These are phyloP conservation scores for Bursaphelenchus okinawaensis DNA, from an alignment of 2,888 invertebrate species.

Conservation along the genomic window DNA sequence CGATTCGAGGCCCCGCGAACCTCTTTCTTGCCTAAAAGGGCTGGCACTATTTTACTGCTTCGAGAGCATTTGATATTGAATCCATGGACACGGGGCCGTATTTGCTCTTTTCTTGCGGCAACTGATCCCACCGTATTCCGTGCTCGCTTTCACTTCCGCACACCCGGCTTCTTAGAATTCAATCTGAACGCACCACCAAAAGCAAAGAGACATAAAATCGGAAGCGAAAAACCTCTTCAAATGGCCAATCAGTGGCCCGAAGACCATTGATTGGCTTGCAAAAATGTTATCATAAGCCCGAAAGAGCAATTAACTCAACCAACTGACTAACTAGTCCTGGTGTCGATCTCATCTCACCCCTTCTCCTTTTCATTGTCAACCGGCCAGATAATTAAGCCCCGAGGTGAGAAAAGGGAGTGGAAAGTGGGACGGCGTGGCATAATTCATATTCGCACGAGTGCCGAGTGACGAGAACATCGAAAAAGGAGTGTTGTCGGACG, in stretches of 20 bases:
- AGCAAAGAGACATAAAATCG: background rate
- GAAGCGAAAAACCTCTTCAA: too few relatives aligned
- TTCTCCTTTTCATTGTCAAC: background rate
- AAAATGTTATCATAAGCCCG: too few relatives aligned
- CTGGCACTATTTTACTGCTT: background rate
- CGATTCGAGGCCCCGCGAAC: background rate
- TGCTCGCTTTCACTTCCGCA: background rate
- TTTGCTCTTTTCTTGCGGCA: background rate
- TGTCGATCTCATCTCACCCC: background rate
- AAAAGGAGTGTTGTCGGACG: background rate
- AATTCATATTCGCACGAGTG: conserved; percentile 8
- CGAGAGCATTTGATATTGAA: background rate
- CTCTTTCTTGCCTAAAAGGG: background rate
- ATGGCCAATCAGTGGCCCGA: background rate
- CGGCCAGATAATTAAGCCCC: conserved; percentile 9
- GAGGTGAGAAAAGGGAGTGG: background rate
- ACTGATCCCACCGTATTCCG: background rate
- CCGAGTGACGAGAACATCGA: too few relatives aligned
- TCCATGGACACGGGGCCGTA: background rate
- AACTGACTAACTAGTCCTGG: background rate
- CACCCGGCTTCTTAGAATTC: background rate
- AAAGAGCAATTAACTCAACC: background rate
- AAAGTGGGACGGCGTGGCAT: conserved; percentile 1
- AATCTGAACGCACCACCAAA: too few relatives aligned
- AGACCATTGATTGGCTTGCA: too few relatives aligned